A percentile compares a stretch with the other conserved stretches of the same genome.
Conservation (phyloP, 2,888 invertebrate species). For the Alentia gelatinosa region DNA sequence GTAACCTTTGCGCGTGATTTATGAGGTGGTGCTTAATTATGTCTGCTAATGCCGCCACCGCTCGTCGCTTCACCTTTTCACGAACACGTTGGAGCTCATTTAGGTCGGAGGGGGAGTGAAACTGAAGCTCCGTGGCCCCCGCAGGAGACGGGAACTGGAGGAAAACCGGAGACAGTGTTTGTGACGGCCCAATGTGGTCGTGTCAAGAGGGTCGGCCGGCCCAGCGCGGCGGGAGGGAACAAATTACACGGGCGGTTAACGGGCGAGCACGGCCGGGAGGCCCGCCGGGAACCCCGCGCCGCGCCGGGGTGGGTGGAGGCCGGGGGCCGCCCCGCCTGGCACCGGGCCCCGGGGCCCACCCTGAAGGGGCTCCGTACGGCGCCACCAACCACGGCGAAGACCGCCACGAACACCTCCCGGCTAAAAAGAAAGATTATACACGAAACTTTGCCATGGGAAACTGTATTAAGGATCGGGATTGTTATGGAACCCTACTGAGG, state of each 20-base stretch:
- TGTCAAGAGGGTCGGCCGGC: conserved; percentile 1
- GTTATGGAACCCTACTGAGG: neutral
- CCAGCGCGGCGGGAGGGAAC: neutral
- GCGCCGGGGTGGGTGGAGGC: neutral
- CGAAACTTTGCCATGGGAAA: neutral
- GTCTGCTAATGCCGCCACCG: no score
- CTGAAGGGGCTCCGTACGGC: neutral
- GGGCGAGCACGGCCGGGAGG: neutral
- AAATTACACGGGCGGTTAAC: neutral
- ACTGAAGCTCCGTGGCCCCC: neutral
- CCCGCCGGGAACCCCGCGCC: neutral
- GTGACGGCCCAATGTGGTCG: neutral
- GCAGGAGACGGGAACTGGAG: neutral
- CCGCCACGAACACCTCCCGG: neutral
- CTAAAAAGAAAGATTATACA: neutral
- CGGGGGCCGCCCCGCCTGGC: conserved; percentile 2
- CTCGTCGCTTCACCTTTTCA: neutral
- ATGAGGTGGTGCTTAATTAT: no score
- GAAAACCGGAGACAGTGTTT: neutral
- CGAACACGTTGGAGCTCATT: neutral
- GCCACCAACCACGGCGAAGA: neutral
- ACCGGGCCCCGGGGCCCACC: neutral
- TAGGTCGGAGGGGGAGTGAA: neutral
- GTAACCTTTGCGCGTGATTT: no score
- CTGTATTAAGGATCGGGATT: neutral